A percentile compares a stretch with the other conserved stretches of the same genome.
These are phyloP conservation scores for Mustela lutreola DNA, from an alignment of 2,113 vertebrate genomes.

Conservation along the genomic window DNA sequence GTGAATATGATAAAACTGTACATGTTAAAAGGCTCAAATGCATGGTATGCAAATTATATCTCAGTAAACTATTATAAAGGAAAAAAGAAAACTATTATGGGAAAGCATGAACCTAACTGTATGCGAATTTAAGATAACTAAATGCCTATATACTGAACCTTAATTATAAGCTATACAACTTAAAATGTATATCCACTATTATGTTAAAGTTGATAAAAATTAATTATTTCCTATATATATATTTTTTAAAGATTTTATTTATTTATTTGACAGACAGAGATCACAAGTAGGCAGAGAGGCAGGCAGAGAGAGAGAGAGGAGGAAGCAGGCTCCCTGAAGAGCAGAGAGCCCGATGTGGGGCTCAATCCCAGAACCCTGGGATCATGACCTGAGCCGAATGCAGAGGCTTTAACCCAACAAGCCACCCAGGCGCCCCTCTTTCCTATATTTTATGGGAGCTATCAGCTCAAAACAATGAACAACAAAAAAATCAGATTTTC, in stretches of 20 bases:
- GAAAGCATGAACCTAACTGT: background rate
- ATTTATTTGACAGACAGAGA: too few species aligned
- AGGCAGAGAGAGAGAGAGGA: too few species aligned
- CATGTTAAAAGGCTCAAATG: background rate
- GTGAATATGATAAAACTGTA: slow-evolving; percentile 32
- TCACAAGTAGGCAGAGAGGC: too few species aligned
- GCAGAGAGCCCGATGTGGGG: too few species aligned
- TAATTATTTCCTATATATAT: background rate
- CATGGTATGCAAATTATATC: background rate
- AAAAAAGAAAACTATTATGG: background rate
- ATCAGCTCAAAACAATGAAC: background rate
- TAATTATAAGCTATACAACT: background rate
- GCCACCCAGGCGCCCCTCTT: background rate
- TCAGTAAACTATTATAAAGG: slow-evolving; percentile 14
- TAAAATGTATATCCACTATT: background rate
- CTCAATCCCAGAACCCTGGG: too few species aligned
- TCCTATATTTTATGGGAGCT: background rate
- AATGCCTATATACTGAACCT: background rate
- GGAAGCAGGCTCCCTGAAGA: too few species aligned
- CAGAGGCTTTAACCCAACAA: too few species aligned
- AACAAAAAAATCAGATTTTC: background rate
- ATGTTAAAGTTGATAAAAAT: slow-evolving; percentile 1
- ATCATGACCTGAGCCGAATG: too few species aligned
- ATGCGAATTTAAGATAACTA: slow-evolving; percentile 50
- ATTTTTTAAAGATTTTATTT: too few species aligned